These are phyloP conservation scores for Holothuria glaberrima DNA, from an alignment of 35 echinoderm and acorn worm genomes.

Conservation along the genomic window DNA sequence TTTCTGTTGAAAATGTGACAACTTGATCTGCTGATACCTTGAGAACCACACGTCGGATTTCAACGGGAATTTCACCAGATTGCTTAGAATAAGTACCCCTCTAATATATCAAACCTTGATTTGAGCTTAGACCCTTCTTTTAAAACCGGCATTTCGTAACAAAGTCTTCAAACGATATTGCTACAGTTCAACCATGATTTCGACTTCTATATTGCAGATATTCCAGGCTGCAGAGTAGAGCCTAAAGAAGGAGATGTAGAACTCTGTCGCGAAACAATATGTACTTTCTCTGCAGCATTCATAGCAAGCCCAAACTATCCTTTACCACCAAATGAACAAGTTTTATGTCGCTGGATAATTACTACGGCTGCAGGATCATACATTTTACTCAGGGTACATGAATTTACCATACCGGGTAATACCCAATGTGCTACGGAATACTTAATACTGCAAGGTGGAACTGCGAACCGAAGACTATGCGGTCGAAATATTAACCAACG, in stretches of 20 bases:
- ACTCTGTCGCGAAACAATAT: not conserved
- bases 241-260: not conserved
- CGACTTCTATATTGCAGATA: not conserved
- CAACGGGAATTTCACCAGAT: no score
- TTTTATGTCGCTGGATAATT: not conserved
- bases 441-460: not conserved
- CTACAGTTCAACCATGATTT: no score
- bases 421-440: not conserved
- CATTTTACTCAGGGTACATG: not conserved
- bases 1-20: no score
- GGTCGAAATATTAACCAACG: no score
- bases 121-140: no score
- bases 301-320: conserved; percentile 46
- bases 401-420: not conserved
- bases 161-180: no score
- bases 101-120: no score
- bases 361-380: not conserved
- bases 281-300: not conserved
- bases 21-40: no score
- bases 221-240: not conserved
- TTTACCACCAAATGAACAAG: not conserved
- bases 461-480: not conserved
- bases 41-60: no score
- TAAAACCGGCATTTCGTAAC: no score
- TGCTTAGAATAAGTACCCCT: no score